These are phyloP conservation scores for Plebejus anna DNA, from an alignment of 2,888 invertebrate genomes.

Conservation along the genomic window DNA sequence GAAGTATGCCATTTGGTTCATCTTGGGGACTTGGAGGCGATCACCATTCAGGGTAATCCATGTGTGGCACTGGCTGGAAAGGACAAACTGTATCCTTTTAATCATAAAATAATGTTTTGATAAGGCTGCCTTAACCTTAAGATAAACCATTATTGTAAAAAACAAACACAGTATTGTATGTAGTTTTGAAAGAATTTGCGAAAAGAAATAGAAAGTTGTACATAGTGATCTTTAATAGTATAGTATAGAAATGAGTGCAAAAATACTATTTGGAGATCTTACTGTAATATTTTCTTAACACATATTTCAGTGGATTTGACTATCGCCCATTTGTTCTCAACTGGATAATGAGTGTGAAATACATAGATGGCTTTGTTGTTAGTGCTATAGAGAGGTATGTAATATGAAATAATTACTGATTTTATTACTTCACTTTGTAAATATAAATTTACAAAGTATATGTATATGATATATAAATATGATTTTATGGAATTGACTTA, in stretches of 20 bases:
- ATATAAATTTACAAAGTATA: neutral
- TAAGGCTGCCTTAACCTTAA: no score
- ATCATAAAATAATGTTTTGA: neutral
- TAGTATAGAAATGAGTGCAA: neutral
- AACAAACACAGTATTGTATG: no score
- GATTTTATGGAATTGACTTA: no score
- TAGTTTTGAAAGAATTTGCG: no score
- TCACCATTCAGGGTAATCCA: constrained; percentile 93
- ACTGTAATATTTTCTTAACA: constrained; percentile 40
- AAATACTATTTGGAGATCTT: neutral
- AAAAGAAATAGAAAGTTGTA: no score
- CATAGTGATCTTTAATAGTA: neutral
- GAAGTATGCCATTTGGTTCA: constrained; percentile 91
- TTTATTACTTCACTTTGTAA: neutral
- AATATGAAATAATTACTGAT: neutral
- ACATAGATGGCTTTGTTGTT: constrained; percentile 93
- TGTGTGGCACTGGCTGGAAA: constrained; percentile 88
- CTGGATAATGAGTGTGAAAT: constrained; percentile 93
- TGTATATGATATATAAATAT: no score
- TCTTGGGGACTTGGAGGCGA: constrained; percentile 86
- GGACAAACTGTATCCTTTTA: constrained; percentile 87
- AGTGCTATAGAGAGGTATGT: constrained; percentile 93
- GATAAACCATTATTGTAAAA: no score
- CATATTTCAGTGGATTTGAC: constrained; percentile 87
- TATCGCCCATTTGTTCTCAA: constrained; percentile 95